These are phyloP conservation scores for Calvadosia cruxmelitensis DNA, from an alignment of 30 jellyfish, hydroid and myxozoan genomes.

Conservation along the genomic window DNA sequence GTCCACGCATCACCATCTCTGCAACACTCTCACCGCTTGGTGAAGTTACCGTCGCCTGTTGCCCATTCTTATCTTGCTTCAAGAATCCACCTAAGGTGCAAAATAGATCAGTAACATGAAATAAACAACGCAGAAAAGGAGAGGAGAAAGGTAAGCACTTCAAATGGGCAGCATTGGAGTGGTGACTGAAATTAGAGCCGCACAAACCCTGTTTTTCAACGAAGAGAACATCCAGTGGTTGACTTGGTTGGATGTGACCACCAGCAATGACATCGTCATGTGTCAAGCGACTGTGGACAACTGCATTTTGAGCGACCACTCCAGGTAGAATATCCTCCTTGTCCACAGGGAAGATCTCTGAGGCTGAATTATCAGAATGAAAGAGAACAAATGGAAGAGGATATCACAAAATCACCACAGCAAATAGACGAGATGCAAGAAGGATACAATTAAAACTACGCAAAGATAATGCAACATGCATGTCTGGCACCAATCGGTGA, in stretches of 20 bases:
- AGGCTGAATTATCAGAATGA: too few relatives aligned
- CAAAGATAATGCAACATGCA: too few relatives aligned
- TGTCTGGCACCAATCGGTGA: too few relatives aligned
- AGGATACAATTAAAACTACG: too few relatives aligned
- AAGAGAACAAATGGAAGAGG: too few relatives aligned
- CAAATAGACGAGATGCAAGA: too few relatives aligned
- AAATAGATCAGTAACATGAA: too few relatives aligned
- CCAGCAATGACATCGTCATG: conserved; percentile 8
- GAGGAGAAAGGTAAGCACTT: background rate
- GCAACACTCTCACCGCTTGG: too few relatives aligned
- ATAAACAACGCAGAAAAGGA: too few relatives aligned
- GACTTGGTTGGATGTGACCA: conserved; percentile 78
- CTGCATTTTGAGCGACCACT: conserved; percentile 32
- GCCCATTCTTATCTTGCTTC: background rate
- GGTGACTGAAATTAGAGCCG: background rate
- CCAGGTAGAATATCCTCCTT: conserved; percentile 70
- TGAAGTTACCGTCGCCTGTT: too few relatives aligned
- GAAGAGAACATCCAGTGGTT: conserved; percentile 65
- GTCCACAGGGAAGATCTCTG: conserved; percentile 78
- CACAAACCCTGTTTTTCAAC: conserved; percentile 40
- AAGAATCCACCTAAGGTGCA: background rate
- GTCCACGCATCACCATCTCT: too few relatives aligned
- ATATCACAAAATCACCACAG: too few relatives aligned
- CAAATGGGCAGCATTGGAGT: background rate
- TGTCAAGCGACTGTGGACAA: conserved; percentile 28